A percentile compares a stretch with the other conserved stretches of the same genome.
Evolutionary conservation across 2,888 invertebrate species (phyloP).

Genomic region (Agrilus cyanescens): DNA sequence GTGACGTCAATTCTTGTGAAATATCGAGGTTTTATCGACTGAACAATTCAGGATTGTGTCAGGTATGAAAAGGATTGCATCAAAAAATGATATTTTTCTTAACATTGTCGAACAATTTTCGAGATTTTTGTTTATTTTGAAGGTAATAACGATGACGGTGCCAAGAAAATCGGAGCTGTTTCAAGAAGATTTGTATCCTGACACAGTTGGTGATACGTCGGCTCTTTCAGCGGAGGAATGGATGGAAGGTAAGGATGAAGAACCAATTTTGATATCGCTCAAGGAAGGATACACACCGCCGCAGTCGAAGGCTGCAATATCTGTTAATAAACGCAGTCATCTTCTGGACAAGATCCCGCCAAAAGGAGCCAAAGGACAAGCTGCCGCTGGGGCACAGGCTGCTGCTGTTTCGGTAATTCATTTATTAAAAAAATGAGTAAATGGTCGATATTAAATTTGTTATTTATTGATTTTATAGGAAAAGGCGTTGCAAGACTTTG

Average conservation of each 20-base stretch:
- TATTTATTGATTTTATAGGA: constrained; percentile 36
- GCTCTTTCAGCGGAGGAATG: constrained; percentile 87
- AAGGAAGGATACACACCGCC: constrained; percentile 64
- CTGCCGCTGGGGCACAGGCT: constrained; percentile 8
- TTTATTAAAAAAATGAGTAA: not conserved
- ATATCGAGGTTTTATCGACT: constrained; percentile 91
- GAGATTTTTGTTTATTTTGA: constrained; percentile 10
- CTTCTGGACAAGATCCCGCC: constrained; percentile 58
- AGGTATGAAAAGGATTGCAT: constrained; percentile 38
- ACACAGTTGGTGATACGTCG: constrained; percentile 83
- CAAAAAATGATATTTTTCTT: not conserved
- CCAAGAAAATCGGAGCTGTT: constrained; percentile 95
- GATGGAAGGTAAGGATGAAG: constrained; percentile 78
- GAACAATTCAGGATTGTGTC: constrained; percentile 88
- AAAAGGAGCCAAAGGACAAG: constrained; percentile 33
- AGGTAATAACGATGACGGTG: constrained; percentile 93
- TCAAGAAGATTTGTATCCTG: constrained; percentile 95
- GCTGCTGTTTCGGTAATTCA: constrained; percentile 30
- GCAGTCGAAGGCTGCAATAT: constrained; percentile 58
- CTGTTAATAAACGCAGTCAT: constrained; percentile 65
- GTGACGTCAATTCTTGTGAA: constrained; percentile 89
- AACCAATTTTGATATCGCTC: constrained; percentile 83
- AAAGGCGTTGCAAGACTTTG: constrained; percentile 69
- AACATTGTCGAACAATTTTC: not conserved
- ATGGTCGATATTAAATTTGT: not conserved